A percentile compares a stretch with the other conserved stretches of the same genome.
phyloP scores from a whole-genome alignment of 2,888 invertebrate genomes.

The Polyommatus icarus region DNA sequence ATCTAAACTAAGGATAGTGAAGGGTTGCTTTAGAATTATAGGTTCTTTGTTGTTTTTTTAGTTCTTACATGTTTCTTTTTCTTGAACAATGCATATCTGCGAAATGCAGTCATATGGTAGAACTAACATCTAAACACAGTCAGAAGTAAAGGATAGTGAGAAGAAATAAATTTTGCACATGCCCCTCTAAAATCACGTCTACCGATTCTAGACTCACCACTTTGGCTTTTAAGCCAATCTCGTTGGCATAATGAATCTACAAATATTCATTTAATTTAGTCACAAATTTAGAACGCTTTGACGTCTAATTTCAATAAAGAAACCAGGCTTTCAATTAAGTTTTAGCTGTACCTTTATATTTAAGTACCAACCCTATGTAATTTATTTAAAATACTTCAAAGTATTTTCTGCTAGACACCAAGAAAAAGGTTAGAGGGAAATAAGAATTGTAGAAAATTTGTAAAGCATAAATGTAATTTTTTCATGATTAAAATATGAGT shows the following conservation, averaged over 20 bases:
- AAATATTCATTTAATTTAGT: conserved; percentile 58
- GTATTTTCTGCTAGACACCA: background rate
- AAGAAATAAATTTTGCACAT: conserved; percentile 58
- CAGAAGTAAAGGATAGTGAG: conserved; percentile 46
- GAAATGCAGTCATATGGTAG: background rate
- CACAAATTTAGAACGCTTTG: conserved; percentile 15
- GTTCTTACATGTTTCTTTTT: background rate
- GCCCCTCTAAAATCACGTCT: conserved; percentile 71
- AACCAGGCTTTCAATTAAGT: background rate
- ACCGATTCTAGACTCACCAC: conserved; percentile 77
- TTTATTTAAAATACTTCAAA: background rate
- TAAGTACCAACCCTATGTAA: background rate
- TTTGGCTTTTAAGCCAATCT: conserved; percentile 78
- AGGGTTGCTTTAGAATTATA: background rate
- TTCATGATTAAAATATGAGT: background rate
- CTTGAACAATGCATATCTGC: background rate
- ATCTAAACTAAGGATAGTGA: conserved; percentile 29
- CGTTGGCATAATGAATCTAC: conserved; percentile 79
- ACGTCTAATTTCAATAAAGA: background rate
- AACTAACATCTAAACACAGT: conserved; percentile 41
- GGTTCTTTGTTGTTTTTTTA: background rate
- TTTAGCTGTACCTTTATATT: background rate
- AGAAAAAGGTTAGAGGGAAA: background rate
- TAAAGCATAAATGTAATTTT: background rate
- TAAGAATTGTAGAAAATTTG: background rate